phyloP scores from a whole-genome alignment of 2,113 vertebrate genomes.

The Chaetodon trifascialis region DNA sequence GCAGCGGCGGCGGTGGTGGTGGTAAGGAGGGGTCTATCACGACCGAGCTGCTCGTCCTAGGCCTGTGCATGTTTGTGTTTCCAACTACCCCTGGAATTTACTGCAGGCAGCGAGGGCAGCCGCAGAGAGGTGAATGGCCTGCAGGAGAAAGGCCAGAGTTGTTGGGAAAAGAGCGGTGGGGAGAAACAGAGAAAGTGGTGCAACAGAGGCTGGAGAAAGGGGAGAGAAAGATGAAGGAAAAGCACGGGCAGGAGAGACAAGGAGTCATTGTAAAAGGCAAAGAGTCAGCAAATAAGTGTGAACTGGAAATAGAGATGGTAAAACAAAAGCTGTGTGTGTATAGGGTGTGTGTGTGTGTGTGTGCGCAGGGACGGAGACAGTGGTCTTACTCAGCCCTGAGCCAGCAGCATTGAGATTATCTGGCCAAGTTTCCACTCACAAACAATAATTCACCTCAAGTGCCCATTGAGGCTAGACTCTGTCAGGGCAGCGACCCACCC shows the following conservation, averaged over 20 bases:
- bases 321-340: conserved; percentile 53
- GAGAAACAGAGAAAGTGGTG: conserved; percentile 41
- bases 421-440: conserved; percentile 85
- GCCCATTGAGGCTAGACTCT: conserved; percentile 70
- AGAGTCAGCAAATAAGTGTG: conserved; percentile 71
- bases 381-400: conserved; percentile 82
- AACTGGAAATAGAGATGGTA: conserved; percentile 70
- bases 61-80: conserved; percentile 85
- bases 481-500: conserved; percentile 71
- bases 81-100: conserved; percentile 86
- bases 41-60: conserved; percentile 58
- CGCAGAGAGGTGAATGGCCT: conserved; percentile 74
- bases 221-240: conserved; percentile 44
- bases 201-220: conserved; percentile 33
- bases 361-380: conserved; percentile 65
- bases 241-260: conserved; percentile 34
- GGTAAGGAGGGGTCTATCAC: conserved; percentile 47
- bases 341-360: conserved; percentile 14
- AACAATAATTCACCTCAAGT: conserved; percentile 87
- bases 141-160: conserved; percentile 78
- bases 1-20: conserved; percentile 24
- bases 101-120: conserved; percentile 75
- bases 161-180: conserved; percentile 57
- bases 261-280: conserved; percentile 63
- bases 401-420: conserved; percentile 74